These are phyloP conservation scores for Pholis gunnellus DNA, from an alignment of 2,113 vertebrate genomes.

Conservation along the genomic window DNA sequence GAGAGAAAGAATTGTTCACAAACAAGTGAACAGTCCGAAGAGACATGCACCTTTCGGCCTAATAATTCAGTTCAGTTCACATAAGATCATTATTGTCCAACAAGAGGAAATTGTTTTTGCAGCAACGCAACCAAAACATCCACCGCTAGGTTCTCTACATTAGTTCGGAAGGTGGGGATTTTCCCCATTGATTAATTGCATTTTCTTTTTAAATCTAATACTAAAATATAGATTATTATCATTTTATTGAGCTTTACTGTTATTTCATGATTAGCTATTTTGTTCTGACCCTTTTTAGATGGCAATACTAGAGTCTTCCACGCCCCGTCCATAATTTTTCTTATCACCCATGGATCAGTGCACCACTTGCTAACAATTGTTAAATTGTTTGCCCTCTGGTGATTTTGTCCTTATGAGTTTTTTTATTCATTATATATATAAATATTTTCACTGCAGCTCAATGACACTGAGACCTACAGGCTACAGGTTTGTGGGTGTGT, in stretches of 20 bases:
- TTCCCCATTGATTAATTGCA: background rate
- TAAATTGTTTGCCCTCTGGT: background rate
- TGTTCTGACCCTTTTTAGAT: background rate
- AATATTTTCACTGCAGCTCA: background rate
- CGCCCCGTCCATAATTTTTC: background rate
- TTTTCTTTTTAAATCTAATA: background rate
- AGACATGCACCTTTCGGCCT: background rate
- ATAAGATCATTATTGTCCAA: background rate
- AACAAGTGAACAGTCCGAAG: background rate
- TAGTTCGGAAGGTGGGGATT: background rate
- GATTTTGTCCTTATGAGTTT: background rate
- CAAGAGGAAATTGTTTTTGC: background rate
- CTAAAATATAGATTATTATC: background rate
- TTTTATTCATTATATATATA: background rate
- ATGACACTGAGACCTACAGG: background rate
- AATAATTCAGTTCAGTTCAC: background rate
- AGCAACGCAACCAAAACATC: background rate
- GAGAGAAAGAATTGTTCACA: background rate
- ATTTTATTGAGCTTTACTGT: background rate
- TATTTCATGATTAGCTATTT: background rate
- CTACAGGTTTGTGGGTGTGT: background rate
- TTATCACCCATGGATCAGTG: background rate
- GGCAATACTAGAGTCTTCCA: background rate
- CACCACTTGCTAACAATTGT: background rate
- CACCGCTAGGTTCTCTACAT: no score